Evolutionary conservation across 2,888 invertebrate genomes (phyloP).

Genomic region (Coenonympha glycerion): DNA sequence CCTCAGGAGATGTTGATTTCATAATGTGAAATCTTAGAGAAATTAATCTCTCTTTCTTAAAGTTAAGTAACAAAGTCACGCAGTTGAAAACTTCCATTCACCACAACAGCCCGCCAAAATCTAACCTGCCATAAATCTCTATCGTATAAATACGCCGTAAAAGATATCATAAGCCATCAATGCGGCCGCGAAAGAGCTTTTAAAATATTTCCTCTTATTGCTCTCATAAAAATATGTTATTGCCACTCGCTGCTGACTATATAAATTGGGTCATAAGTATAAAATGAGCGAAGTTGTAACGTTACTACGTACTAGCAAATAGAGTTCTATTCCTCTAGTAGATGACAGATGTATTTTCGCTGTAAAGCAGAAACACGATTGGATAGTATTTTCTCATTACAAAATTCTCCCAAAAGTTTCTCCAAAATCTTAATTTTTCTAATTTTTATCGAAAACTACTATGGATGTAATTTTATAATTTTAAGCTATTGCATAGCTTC

Average conservation of each 20-base stretch:
- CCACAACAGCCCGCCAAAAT: conserved; percentile 15
- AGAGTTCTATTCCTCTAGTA: neutral
- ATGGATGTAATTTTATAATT: too few species aligned
- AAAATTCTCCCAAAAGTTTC: too few species aligned
- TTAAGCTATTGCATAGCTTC: too few species aligned
- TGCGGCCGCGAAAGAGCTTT: conserved; percentile 40
- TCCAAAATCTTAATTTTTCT: too few species aligned
- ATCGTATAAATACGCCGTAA: conserved; percentile 34
- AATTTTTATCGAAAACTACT: too few species aligned
- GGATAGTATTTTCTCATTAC: too few species aligned
- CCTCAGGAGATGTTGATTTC: too few species aligned
- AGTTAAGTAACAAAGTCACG: too few species aligned
- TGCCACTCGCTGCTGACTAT: conserved; percentile 25
- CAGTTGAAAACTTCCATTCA: conserved; percentile 12
- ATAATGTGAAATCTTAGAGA: too few species aligned
- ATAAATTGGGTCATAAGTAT: conserved; percentile 16
- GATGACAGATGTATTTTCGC: too few species aligned
- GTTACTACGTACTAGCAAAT: neutral
- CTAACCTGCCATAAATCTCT: conserved; percentile 18
- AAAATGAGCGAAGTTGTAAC: conserved; percentile 1
- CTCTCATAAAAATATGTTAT: conserved; percentile 37
- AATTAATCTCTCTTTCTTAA: too few species aligned
- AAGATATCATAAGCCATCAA: conserved; percentile 39
- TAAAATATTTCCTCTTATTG: conserved; percentile 47
- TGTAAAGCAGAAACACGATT: too few species aligned